phyloP scores from a whole-genome alignment of 1,140 invertebrate genomes.

The Helicorthomorpha holstii region DNA sequence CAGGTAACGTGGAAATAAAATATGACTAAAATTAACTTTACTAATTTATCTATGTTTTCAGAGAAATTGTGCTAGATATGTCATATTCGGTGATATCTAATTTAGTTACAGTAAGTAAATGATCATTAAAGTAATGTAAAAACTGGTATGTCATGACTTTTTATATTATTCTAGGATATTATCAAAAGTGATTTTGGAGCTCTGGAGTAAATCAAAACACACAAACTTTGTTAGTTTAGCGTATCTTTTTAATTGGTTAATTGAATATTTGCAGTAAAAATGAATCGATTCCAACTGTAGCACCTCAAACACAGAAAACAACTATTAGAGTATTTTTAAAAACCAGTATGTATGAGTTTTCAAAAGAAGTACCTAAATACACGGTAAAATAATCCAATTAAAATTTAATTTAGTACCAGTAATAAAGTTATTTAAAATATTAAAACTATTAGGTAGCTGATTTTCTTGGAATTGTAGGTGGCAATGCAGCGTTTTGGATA shows the following conservation, averaged over 20 bases:
- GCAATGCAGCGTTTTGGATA: constrained; percentile 3
- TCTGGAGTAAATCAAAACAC: no score
- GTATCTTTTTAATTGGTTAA: no score
- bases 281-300: neutral
- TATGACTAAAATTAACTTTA: neutral
- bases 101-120: neutral
- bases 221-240: no score
- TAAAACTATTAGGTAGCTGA: neutral
- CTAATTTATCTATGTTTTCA: neutral
- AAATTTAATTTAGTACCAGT: neutral
- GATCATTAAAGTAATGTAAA: neutral
- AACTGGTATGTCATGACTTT: no score
- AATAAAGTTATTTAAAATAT: neutral
- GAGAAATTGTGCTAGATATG: neutral
- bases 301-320: neutral
- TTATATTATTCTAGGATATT: no score
- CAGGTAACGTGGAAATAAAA: neutral
- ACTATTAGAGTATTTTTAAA: neutral
- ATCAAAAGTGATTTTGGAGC: no score
- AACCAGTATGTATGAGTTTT: neutral
- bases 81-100: neutral
- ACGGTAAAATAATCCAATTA: neutral
- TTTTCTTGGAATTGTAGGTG: constrained; percentile 4
- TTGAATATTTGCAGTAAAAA: neutral
- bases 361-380: neutral